Percentiles rank a stretch among this genome's conserved stretches.
These are phyloP conservation scores for Lithosia quadra DNA, from an alignment of 2,888 invertebrate species.

Conservation along the genomic window DNA sequence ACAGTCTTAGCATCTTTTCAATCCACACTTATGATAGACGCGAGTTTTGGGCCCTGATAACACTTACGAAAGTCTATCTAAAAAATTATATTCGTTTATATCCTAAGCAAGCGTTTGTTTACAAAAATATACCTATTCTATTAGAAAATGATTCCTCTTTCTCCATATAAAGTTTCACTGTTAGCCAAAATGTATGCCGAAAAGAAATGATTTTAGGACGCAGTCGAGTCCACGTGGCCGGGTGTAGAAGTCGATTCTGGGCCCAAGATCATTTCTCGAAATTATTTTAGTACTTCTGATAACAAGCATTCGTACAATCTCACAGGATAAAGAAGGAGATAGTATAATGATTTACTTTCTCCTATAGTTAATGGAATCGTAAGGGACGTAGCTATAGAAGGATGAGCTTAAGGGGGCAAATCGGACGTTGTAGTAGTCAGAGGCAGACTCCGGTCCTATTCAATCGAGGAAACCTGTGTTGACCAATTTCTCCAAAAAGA, in stretches of 20 bases:
- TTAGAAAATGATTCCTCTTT: conserved; percentile 63
- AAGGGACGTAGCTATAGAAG: conserved; percentile 90
- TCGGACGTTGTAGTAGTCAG: conserved; percentile 90
- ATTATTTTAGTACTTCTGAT: conserved; percentile 40
- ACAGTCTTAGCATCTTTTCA: conserved; percentile 53
- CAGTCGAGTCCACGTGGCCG: conserved; percentile 80
- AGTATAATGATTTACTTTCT: conserved; percentile 66
- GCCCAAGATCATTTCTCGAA: conserved; percentile 52
- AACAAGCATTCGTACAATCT: conserved; percentile 66
- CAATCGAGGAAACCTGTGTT: conserved; percentile 98
- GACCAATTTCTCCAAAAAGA: conserved; percentile 97
- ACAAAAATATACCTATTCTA: conserved; percentile 75
- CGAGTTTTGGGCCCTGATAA: conserved; percentile 71
- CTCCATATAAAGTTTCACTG: conserved; percentile 48
- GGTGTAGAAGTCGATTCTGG: conserved; percentile 66
- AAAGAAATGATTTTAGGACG: conserved; percentile 57
- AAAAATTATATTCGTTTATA: conserved; percentile 49
- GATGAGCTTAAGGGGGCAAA: conserved; percentile 90
- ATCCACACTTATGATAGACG: conserved; percentile 69
- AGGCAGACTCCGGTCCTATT: conserved; percentile 91
- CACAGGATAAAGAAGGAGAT: conserved; percentile 52
- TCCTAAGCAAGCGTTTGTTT: conserved; percentile 60
- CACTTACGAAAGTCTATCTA: conserved; percentile 38
- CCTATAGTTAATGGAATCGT: conserved; percentile 84
- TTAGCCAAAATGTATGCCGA: conserved; percentile 32